Evolutionary conservation across 2,113 vertebrate genomes (phyloP), one percentile per base, ranked within the genome.

Genomic region (Thalassarche chlororhynchos): DNA sequence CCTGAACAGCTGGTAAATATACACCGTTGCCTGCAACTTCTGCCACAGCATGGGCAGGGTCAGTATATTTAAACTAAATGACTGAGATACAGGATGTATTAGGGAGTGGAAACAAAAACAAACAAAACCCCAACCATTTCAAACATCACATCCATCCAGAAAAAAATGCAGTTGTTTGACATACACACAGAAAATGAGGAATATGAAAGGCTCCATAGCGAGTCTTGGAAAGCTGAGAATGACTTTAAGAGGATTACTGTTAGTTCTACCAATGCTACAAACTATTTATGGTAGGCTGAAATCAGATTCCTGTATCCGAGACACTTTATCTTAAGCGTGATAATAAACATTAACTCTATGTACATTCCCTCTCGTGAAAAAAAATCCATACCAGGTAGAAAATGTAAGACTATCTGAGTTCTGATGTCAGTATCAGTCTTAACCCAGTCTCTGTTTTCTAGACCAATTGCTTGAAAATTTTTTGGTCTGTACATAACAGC

Each of bases 71-170:
- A 72, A 93, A 87, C 72, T 65, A 66, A 19, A 11, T 60, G 65
- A 76, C 74, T 31, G 40, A 93, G 74, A 95, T 64, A 81, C 47
- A 76, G 77, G 44, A 69, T 44, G 15, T 51, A 32, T 81, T 54
- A 89, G 49, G 74, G 77, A 92, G 86, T 61, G 40, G 86, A 93
- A 93, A 91, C 42, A 72, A 87, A 96, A 94, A 0, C 88, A 93
- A 93, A 93, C 46, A 94, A 44, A 90, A 15, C 44, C n/a, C 69
- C 49, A 57, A 82, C 32, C 49, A 64, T 65, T 82, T 78, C 57
- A 89, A 89, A 94, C 34, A 91, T 62, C 61, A 69, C 1, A 0
- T 57, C n/a, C 49, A 88, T n/a, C 58, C 92, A 91, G 36, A 55
- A 14, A 29, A 42, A 49, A 34, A 5, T 1, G 4, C 24, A 24